Base-by-base conservation (phyloP, 1,140 invertebrate genomes). In the Megalonaias nervosa region DNA sequence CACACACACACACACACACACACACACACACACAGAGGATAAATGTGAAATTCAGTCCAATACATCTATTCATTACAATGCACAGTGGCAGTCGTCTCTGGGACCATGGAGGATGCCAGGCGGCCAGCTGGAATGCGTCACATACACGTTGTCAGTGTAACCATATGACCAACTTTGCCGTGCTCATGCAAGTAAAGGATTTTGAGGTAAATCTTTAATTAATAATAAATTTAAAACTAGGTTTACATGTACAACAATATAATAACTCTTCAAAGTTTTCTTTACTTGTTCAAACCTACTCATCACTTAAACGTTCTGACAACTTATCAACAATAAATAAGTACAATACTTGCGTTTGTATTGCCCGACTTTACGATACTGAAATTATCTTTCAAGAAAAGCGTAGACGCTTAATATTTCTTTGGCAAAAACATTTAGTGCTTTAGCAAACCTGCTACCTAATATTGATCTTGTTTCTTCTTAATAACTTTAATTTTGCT, bases 81-180 rank as follows among this genome's bases (percentile, higher is more conserved):
- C 38, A 48, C 38, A 48, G 38, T 48, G 38, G 4, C 38, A 48
- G 38, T 48, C 5, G 57, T n/a, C 5, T 62, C 2, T 74, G 71
- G 71, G 62, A 57, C 9, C 56, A 38, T 15, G 38, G 21, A 3
- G 71, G 71, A 6, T 74, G 71, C 31, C 57, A 21, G 55, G 5
- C 58, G 60, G 62, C 58, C 9, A 66, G 48, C 13, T 62, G 66
- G 14, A 74, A 74, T 56, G 48, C 17, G 16, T n/a, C 71, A 2
- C 71, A 74, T 17, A 74, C 71, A 6, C 58, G 71, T 31, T 87
- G 86, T 68, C 21, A 56, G 1, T 87, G 86, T 71, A 82, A 83
- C 70, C 86, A 87, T 62, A 75, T 85, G 14, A 87, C 85, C 16
- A 87, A 84, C 81, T 87, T 87, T 62, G 85, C 85, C 56, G 82